Base-by-base conservation (phyloP, 1,140 invertebrate genomes). In the Drosophila kikkawai region DNA sequence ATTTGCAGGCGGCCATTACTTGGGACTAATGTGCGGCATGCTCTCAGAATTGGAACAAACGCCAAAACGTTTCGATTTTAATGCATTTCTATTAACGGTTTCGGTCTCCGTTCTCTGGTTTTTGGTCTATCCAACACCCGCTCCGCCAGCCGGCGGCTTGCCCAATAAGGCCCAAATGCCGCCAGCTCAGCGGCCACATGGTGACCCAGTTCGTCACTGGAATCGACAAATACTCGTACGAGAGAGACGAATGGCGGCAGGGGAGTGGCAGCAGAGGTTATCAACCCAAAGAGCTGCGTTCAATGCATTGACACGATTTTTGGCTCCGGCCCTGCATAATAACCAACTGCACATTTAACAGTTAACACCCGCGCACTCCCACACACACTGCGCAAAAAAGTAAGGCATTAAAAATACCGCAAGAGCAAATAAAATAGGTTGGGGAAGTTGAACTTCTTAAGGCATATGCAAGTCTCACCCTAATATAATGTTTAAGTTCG, bases 1-100 rank as follows among this genome's bases (percentile, higher is more conserved):
- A 90, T 88, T 90, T 75, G 68, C 84, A 63, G 80, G 50, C 69
- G 57, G 59, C 73, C 85, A 90, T 88, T 84, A 88, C 78, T 90
- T 65, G 74, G 65, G 78, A 84, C 74, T 81, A 88, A 88, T 88
- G 84, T 90, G 85, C 63, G 77, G 74, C 85, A 81, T 79, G 84
- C 84, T 84, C 85, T 64, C 69, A 88, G 85, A 88, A 88, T 88
- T 88, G 84, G 84, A 90, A 88, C 84, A 88, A 90, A 84, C 63
- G 80, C 77, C 74, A 80, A 67, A 79, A 76, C 44, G 64, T 42
- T 88, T 77, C 66, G 61, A 75, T 75, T 87, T 82, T 87, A 87
- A 84, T 87, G 83, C 83, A 87, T 87, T 88, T 88, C 84, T 87
- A 88, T 84, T 87, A 87, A 87, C 84, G 77, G 84, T 88, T 80